Base-by-base conservation (phyloP, 1,140 invertebrate genomes). In the Schmidtea mediterranea region DNA sequence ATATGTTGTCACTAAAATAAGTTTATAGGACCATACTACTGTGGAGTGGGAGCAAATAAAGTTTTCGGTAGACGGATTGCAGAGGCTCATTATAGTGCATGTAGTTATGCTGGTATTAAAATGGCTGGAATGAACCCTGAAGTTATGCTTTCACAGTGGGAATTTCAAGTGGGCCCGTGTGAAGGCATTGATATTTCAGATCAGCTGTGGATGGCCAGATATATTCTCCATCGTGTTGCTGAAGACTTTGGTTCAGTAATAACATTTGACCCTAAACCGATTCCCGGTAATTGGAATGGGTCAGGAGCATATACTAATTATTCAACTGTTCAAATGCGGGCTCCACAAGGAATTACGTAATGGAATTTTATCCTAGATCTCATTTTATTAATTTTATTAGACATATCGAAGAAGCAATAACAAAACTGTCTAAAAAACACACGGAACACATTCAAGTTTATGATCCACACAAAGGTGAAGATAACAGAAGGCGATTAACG, bases 1-100 rank as follows among this genome's bases (percentile, higher is more conserved):
- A n/a, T n/a, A n/a, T n/a, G n/a, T n/a, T n/a, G n/a, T n/a, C n/a
- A n/a, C n/a, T n/a, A n/a, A n/a, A n/a, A n/a, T n/a, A n/a, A n/a
- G n/a, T n/a, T n/a, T n/a, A n/a, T n/a, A n/a, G n/a, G 82, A 1
- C 82, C 82, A 0, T 86, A 86, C 65, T 87, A 87, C 61, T 92
- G 86, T 56, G 84, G 81, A 24, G 82, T 84, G 9, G 84, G 86
- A 3, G 82, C 83, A 5, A 75, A 84, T 58, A 82, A 80, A 60
- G 46, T 52, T 50, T 62, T 51, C 51, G 89, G 81, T 0, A 72
- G 89, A 19, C 86, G 94, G 64, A 76, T 95, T 48, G 80, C 86
- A 36, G 83, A 89, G 61, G 77, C 81, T 15, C 83, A 89, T 52
- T 71, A 71, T 57, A 56, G 60, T 23, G 67, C 69, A 2, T 67